phyloP scores from a whole-genome alignment of 2,888 invertebrate species.

The Ptychoptera albimana region DNA sequence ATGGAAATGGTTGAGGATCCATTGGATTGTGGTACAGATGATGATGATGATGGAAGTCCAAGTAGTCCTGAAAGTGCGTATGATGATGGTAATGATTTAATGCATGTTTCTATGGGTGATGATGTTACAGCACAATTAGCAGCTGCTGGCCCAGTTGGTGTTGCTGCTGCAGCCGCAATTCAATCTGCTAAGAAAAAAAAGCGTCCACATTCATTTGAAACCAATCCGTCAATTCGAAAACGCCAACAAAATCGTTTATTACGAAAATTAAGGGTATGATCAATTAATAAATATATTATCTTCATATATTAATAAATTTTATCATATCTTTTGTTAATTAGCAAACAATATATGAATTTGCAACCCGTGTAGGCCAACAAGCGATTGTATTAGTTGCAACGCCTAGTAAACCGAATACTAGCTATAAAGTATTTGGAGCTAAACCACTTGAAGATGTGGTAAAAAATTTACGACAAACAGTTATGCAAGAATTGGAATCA shows the following conservation, averaged over 20 bases:
- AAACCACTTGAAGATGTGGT: conserved; percentile 95
- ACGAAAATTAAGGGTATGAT: conserved; percentile 58
- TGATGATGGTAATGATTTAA: conserved; percentile 68
- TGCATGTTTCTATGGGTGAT: conserved; percentile 74
- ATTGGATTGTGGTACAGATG: conserved; percentile 43
- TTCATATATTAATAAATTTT: conserved; percentile 6
- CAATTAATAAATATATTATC: neutral
- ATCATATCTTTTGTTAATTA: conserved; percentile 28
- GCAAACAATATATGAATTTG: conserved; percentile 95
- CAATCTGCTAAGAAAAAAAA: conserved; percentile 91
- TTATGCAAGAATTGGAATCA: conserved; percentile 89
- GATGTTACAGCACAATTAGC: conserved; percentile 93
- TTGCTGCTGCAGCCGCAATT: conserved; percentile 93
- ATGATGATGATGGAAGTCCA: conserved; percentile 71
- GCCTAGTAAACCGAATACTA: conserved; percentile 89
- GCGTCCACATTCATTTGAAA: conserved; percentile 90
- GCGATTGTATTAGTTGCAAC: conserved; percentile 92
- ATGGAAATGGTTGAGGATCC: conserved; percentile 55
- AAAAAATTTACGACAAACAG: conserved; percentile 72
- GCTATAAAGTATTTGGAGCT: conserved; percentile 92
- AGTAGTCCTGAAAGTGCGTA: conserved; percentile 64
- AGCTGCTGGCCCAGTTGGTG: conserved; percentile 92
- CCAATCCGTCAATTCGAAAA: conserved; percentile 90
- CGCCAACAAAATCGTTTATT: conserved; percentile 86
- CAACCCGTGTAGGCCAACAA: conserved; percentile 92